Base-by-base conservation (phyloP, 2,113 vertebrate genomes). In the Istiophorus platypterus region DNA sequence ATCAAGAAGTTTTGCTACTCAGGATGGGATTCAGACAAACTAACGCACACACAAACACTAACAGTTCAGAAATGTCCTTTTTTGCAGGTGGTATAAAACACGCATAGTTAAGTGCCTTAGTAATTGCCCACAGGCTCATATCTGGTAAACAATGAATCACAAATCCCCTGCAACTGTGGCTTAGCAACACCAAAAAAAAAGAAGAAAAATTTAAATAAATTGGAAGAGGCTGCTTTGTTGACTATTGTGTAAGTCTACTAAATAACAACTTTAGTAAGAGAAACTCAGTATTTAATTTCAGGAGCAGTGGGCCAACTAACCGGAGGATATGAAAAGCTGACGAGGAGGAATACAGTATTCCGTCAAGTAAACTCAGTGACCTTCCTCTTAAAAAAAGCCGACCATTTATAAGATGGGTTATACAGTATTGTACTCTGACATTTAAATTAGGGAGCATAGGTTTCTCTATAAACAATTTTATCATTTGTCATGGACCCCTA, bases 1-100 rank as follows among this genome's bases (percentile, higher is more conserved):
- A 90, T 89, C 72, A 69, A 89, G 78, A 89, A 69, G 83, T 90
- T 89, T 77, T 76, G 68, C 75, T 80, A 80, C 80, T 87, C 12
- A 5, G 27, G 56, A 42, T 80, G 77, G 72, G 82, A 88, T 85
- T 82, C 45, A 81, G 59, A 73, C 57, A 27, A 59, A n/a, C 3
- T 41, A 20, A 22, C 26, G 24, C 17, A 66, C 31, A 29, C 74
- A 42, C 31, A 27, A 56, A 58, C 69, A 52, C 20, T 20, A 11
- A 83, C 24, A 8, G 71, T 63, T 71, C 34, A 73, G 77, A 82
- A 75, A 86, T 79, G 31, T 83, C 37, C 57, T 84, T 81, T 81
- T 79, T 73, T 88, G 85, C 80, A 87, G 84, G 85, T 88, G 66
- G 81, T 66, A 82, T 80, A 80, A 78, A 89, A 68, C 67, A 80